Evolutionary conservation across 1,140 invertebrate species (phyloP).

Genomic region (Drosophila mojavensis): DNA sequence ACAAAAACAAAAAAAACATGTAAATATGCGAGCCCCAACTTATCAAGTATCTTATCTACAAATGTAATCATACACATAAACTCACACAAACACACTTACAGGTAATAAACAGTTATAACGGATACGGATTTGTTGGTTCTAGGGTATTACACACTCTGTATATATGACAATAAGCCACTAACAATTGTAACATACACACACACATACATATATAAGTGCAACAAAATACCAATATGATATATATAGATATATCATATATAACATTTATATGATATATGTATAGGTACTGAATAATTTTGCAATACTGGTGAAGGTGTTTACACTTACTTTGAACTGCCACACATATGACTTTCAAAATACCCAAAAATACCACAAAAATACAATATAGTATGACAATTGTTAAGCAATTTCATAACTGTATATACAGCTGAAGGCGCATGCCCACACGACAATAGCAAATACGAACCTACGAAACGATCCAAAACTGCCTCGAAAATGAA

Average conservation of each 20-base stretch:
- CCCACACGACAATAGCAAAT: constrained; percentile 3
- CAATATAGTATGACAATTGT: constrained; percentile 7
- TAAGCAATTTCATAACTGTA: too few relatives aligned
- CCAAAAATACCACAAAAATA: constrained; percentile 15
- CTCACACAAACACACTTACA: constrained; percentile 17
- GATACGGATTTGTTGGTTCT: constrained; percentile 26
- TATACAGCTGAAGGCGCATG: constrained; percentile 35
- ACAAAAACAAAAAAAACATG: constrained; percentile 29
- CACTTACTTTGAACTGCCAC: constrained; percentile 32
- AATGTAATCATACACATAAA: constrained; percentile 21
- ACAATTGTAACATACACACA: constrained; percentile 37
- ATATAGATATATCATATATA: too few relatives aligned
- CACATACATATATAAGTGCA: constrained; percentile 15
- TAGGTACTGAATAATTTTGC: constrained; percentile 18
- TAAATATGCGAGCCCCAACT: constrained; percentile 63
- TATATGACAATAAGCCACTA: constrained; percentile 51
- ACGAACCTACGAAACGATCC: constrained; percentile 22
- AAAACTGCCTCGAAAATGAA: constrained; percentile 24
- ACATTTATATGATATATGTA: background rate
- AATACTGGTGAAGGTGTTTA: constrained; percentile 38
- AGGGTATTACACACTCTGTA: constrained; percentile 43
- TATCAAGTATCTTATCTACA: constrained; percentile 39
- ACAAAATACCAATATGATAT: background rate
- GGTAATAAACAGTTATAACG: constrained; percentile 18
- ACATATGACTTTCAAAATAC: constrained; percentile 20